These are phyloP conservation scores for Manacus vitellinus DNA, from an alignment of 2,113 vertebrate genomes.

Conservation along the genomic window DNA sequence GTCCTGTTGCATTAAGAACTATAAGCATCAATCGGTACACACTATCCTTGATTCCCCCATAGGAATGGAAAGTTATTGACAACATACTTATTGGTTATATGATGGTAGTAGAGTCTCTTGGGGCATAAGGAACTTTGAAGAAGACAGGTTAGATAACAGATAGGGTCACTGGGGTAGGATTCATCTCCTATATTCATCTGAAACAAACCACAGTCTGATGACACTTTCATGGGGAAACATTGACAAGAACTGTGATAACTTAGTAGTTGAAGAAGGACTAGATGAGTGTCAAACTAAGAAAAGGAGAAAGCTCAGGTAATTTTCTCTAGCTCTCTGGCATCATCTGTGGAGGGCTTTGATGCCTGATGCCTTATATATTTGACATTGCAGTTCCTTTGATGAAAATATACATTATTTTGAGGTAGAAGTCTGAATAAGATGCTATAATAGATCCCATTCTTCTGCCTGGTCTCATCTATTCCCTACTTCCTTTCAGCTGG, in stretches of 20 bases:
- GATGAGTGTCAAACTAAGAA: neutral
- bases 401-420: neutral
- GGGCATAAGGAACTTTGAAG: neutral
- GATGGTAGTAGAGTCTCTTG: neutral
- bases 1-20: conserved; percentile 12
- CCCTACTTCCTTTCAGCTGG: neutral
- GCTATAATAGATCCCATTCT: neutral
- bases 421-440: neutral
- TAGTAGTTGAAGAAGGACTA: neutral
- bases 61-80: neutral
- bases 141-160: neutral
- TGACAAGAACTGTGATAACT: neutral
- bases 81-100: neutral
- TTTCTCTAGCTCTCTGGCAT: neutral
- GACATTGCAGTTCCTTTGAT: neutral
- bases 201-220: neutral
- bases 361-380: neutral
- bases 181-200: neutral
- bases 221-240: neutral
- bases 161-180: neutral
- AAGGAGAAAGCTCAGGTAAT: neutral
- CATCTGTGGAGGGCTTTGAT: neutral
- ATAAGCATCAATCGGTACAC: neutral
- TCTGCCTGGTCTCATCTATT: neutral
- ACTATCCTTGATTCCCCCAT: neutral